Conservation (phyloP, 2,888 invertebrate genomes). For the Drosophila cracens region DNA sequence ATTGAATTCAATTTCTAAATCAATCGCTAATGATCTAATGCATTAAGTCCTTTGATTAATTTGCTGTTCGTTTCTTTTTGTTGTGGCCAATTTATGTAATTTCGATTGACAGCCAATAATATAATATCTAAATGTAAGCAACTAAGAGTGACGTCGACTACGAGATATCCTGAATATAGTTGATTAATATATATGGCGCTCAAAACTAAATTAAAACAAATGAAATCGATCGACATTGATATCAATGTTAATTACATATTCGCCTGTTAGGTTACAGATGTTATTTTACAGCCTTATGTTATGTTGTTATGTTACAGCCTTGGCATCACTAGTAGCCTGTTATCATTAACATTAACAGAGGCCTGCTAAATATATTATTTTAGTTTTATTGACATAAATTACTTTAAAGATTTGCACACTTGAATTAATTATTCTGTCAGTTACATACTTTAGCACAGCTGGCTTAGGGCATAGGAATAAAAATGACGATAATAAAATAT, state of each 20-base stretch:
- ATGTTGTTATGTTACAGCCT: too few species aligned
- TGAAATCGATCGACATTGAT: too few species aligned
- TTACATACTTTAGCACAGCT: not conserved
- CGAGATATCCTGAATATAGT: too few species aligned
- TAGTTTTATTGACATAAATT: too few species aligned
- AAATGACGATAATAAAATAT: slow-evolving; percentile 32
- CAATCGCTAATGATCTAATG: slow-evolving; percentile 1
- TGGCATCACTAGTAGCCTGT: too few species aligned
- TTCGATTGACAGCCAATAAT: slow-evolving; percentile 39
- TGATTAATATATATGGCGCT: not conserved
- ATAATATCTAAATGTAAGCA: not conserved
- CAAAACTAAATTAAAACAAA: too few species aligned
- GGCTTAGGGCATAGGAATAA: not conserved
- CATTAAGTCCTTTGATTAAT: slow-evolving; percentile 1
- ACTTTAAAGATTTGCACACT: too few species aligned
- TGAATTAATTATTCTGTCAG: not conserved
- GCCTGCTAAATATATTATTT: too few species aligned
- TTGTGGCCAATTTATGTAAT: not conserved
- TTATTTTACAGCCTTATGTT: too few species aligned
- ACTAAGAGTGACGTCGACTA: not conserved
- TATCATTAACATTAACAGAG: too few species aligned
- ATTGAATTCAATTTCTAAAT: not conserved
- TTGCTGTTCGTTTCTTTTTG: not conserved
- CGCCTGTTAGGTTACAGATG: too few species aligned
- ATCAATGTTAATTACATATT: too few species aligned